Evolutionary conservation across 2,888 invertebrate genomes (phyloP), one percentile per base, ranked within the genome.

Genomic region (Quadroppia sp.): DNA sequence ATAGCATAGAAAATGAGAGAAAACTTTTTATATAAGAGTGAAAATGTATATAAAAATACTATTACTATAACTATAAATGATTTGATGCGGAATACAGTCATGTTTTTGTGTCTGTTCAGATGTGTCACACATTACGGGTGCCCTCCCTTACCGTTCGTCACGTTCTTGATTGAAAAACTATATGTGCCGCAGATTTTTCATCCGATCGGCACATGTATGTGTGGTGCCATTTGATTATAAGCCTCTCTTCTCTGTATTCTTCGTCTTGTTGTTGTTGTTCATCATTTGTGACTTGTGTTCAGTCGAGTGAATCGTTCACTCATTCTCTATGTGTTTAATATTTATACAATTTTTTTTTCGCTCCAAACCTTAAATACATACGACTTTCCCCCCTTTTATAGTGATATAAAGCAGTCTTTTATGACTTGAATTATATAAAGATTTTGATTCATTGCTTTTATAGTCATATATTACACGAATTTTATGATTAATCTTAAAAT

Each of bases 251-350:
- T 61, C 32, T 32, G 20, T 25, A 3, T 13, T 13, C 13, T 28
- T 30, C 25, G 2, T 56, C 13, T 56, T 28, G 28, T 28, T 28
- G 11, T 11, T 28, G 56, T 30, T 56, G 56, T 56, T 56, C 32
- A 64, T 64, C 64, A 64, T 64, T 64, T 64, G 36, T 64, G 64
- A 64, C 64, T 64, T 64, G 56, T 64, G 64, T 64, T 64, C 64
- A 64, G n/a, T 64, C 36, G 36, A 64, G 32, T 64, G 64, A n/a
- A 20, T 64, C 56, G 25, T 56, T 56, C 56, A 56, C 28, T 56
- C 56, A 56, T 56, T 56, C 56, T 56, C 56, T 28, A 15, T 56
- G 23, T n/a, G n/a, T n/a, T n/a, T n/a, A n/a, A n/a, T n/a, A n/a
- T n/a, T 56, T 56, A 56, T n/a, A 48, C n/a, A 7, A 48, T 3